Evolutionary conservation across 2,797 vertebrate genomes (phyloP).

Genomic region (Enteromius radiatus): DNA sequence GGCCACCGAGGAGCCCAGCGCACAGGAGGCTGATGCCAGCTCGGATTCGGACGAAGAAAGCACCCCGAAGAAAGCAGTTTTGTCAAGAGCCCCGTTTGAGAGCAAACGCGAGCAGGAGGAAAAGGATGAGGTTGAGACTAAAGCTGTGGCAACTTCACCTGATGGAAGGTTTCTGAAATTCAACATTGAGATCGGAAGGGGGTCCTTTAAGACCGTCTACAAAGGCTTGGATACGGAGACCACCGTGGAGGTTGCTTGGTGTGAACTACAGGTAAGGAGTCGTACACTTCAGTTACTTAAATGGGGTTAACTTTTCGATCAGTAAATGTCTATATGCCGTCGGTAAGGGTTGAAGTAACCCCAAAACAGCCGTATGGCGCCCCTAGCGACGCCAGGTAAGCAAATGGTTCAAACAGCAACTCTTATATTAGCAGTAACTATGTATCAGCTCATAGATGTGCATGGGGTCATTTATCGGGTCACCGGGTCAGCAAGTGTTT

Average conservation of each 20-base stretch:
- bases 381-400: neutral
- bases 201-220: conserved; percentile 95
- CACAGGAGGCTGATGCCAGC: conserved; percentile 56
- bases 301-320: neutral
- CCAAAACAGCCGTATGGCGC: neutral
- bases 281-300: neutral
- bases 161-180: conserved; percentile 95
- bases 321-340: neutral
- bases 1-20: conserved; percentile 27
- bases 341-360: neutral
- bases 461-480: neutral
- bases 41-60: conserved; percentile 68
- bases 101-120: conserved; percentile 66
- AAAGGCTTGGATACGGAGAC: conserved; percentile 94
- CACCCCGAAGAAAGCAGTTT: conserved; percentile 49
- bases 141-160: conserved; percentile 79
- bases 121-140: conserved; percentile 74
- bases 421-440: neutral
- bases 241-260: conserved; percentile 96
- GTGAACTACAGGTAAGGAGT: conserved; percentile 88
- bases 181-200: conserved; percentile 92
- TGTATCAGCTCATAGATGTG: neutral
- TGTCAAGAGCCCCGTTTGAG: conserved; percentile 47
- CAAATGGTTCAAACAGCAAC: neutral
- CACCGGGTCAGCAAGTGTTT: neutral